Evolutionary conservation across 1,140 invertebrate species (phyloP).

Genomic region (Sycophila sp.): DNA sequence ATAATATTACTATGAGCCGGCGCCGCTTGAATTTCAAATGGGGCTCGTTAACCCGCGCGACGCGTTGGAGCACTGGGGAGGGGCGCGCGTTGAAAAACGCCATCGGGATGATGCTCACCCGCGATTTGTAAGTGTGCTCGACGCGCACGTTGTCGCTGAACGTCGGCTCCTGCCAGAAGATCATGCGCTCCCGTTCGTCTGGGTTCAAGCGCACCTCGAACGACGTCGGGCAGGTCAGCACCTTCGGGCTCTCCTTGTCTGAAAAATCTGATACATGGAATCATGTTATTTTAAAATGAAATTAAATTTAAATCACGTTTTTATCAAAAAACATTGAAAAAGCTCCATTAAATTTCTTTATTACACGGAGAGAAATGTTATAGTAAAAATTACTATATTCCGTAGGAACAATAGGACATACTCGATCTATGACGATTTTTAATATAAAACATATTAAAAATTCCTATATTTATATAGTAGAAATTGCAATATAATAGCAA

Average conservation of each 20-base stretch:
- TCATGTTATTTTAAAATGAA: neutral
- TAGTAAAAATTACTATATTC: too few species aligned
- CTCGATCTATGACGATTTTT: too few species aligned
- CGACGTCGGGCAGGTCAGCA: conserved; percentile 72
- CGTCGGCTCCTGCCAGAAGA: conserved; percentile 76
- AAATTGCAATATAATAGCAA: too few species aligned
- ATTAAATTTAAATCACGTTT: neutral
- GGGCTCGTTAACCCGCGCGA: neutral
- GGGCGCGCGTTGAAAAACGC: too few species aligned
- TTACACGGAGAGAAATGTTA: too few species aligned
- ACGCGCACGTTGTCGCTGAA: conserved; percentile 74
- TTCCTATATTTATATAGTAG: too few species aligned
- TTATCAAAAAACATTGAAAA: neutral
- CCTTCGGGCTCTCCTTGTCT: conserved; percentile 70
- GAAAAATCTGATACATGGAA: conserved; percentile 41
- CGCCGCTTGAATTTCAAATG: neutral
- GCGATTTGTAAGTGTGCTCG: conserved; percentile 71
- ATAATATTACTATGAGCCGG: neutral
- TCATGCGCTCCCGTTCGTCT: conserved; percentile 67
- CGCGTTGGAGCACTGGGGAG: neutral
- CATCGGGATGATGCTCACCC: conserved; percentile 62
- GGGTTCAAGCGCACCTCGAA: conserved; percentile 70
- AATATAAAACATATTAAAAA: too few species aligned
- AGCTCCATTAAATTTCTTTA: too few species aligned
- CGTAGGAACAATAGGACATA: too few species aligned